These are phyloP conservation scores for Scomber scombrus DNA, from an alignment of 2,113 vertebrate genomes.

Conservation along the genomic window DNA sequence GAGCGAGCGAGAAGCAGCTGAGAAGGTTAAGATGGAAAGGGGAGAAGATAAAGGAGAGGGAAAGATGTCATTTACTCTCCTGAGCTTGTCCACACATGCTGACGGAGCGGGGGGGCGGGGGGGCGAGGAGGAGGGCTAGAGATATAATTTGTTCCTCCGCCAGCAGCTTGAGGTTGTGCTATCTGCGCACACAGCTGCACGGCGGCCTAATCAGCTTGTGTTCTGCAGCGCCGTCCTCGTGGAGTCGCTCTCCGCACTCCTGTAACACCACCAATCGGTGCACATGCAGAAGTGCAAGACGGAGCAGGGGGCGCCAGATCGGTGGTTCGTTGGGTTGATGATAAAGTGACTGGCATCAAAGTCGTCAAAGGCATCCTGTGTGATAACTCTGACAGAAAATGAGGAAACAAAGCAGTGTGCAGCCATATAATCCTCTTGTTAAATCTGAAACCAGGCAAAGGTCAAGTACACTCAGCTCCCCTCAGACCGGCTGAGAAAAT, in stretches of 20 bases:
- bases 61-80: conserved; percentile 56
- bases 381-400: conserved; percentile 25
- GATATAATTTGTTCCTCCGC: conserved; percentile 63
- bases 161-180: conserved; percentile 65
- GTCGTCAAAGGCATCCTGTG: conserved; percentile 42
- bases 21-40: conserved; percentile 46
- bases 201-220: conserved; percentile 65
- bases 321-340: not conserved
- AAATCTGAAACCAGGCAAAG: conserved; percentile 11
- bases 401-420: not conserved
- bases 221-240: conserved; percentile 52
- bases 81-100: conserved; percentile 51
- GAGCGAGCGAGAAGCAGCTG: not conserved
- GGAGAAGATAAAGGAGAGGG: conserved; percentile 50
- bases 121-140: conserved; percentile 33
- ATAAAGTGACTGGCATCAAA: conserved; percentile 18
- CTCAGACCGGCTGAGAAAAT: not conserved
- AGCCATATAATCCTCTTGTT: not conserved
- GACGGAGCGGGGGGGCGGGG: not conserved
- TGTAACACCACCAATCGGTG: conserved; percentile 71
- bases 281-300: conserved; percentile 41
- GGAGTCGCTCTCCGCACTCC: conserved; percentile 44
- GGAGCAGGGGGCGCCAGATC: not conserved
- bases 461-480: not conserved
- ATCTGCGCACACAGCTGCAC: conserved; percentile 71